These are phyloP conservation scores for Atta colombica DNA, from an alignment of 1,140 invertebrate genomes.

Conservation along the genomic window DNA sequence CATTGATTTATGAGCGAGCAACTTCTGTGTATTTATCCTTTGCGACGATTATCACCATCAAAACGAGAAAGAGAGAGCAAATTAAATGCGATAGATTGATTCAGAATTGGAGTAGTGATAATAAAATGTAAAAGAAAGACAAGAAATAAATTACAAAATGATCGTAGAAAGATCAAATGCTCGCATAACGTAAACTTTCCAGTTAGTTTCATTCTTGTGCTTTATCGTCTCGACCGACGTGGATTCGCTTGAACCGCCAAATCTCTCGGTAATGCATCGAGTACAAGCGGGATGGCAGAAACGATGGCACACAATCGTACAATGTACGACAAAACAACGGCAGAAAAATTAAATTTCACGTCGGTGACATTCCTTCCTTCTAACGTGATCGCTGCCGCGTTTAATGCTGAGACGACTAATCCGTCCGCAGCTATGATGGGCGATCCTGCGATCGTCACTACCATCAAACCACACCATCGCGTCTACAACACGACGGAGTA, in stretches of 20 bases:
- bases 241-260: background rate
- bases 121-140: background rate
- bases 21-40: background rate
- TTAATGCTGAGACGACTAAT: slow-evolving; percentile 82
- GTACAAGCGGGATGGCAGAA: slow-evolving; percentile 24
- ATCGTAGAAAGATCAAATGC: background rate
- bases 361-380: slow-evolving; percentile 76
- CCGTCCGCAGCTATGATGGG: slow-evolving; percentile 81
- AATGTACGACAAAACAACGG: slow-evolving; percentile 23
- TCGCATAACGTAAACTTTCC: background rate
- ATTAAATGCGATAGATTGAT: slow-evolving; percentile 15
- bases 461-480: slow-evolving; percentile 81
- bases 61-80: background rate
- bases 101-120: background rate
- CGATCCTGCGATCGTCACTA: slow-evolving; percentile 77
- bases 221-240: background rate
- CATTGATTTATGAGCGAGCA: background rate
- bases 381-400: slow-evolving; percentile 79
- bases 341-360: slow-evolving; percentile 72
- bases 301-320: slow-evolving; percentile 29
- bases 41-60: background rate
- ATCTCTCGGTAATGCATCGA: slow-evolving; percentile 41
- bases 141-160: background rate
- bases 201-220: background rate
- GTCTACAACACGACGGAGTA: slow-evolving; percentile 82